Conservation (phyloP, 2,888 invertebrate species). For the Lottia gigantea region DNA sequence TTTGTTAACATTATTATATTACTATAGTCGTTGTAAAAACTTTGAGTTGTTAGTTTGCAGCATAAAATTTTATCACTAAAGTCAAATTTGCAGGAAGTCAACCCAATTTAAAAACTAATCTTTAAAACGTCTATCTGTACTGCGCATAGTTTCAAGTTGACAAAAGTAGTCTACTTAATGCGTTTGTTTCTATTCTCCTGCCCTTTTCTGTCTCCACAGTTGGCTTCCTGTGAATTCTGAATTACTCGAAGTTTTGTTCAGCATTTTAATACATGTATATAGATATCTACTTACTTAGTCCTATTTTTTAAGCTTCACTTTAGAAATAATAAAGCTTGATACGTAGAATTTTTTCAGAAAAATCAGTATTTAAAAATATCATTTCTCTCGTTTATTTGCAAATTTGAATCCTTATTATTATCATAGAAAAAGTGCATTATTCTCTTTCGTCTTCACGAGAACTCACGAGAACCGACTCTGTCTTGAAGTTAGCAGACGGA, state of each 20-base stretch:
- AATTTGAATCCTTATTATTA: constrained; percentile 3
- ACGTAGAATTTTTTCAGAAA: not conserved
- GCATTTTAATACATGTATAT: constrained; percentile 8
- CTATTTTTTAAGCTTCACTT: constrained; percentile 7
- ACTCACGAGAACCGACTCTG: too few relatives aligned
- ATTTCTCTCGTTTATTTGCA: constrained; percentile 9
- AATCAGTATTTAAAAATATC: not conserved
- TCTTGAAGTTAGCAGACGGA: too few relatives aligned
- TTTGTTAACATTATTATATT: not conserved
- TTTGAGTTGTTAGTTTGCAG: constrained; percentile 9
- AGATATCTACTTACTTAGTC: constrained; percentile 2
- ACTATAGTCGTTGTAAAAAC: constrained; percentile 6
- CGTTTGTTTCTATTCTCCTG: too few relatives aligned
- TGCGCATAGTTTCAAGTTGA: too few relatives aligned
- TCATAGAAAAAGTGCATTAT: constrained; percentile 6
- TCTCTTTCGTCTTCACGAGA: not conserved
- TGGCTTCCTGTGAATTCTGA: not conserved
- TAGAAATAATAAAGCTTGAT: constrained; percentile 8
- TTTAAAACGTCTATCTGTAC: too few relatives aligned
- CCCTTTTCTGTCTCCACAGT: too few relatives aligned
- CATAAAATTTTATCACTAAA: constrained; percentile 2
- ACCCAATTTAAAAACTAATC: not conserved
- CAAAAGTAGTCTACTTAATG: too few relatives aligned
- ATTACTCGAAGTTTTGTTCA: not conserved
- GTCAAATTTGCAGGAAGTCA: constrained; percentile 3